Evolutionary conservation across 1,140 invertebrate genomes (phyloP).

Genomic region (Protaetia brevitarsis): DNA sequence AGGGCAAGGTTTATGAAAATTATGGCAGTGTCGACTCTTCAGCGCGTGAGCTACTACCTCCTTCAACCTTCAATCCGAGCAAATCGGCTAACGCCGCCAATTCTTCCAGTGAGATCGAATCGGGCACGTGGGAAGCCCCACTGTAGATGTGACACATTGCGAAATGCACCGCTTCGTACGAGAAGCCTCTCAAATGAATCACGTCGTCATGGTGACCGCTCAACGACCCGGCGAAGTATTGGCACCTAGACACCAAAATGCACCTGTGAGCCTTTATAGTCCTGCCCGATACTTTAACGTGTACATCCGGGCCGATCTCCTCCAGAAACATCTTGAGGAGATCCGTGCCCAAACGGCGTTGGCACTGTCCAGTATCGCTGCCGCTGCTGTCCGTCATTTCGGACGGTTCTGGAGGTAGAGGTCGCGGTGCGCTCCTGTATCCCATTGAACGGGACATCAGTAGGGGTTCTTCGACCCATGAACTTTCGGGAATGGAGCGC

Average conservation of each 20-base stretch:
- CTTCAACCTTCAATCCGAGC: constrained; percentile 84
- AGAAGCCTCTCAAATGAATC: constrained; percentile 74
- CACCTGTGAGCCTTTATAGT: constrained; percentile 85
- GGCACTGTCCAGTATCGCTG: constrained; percentile 6
- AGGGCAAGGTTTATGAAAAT: constrained; percentile 74
- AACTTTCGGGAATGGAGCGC: constrained; percentile 57
- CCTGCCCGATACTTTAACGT: constrained; percentile 73
- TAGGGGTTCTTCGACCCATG: constrained; percentile 62
- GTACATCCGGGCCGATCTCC: constrained; percentile 76
- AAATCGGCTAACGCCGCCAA: constrained; percentile 83
- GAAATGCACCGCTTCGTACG: constrained; percentile 81
- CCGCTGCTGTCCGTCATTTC: constrained; percentile 30
- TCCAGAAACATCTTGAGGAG: constrained; percentile 84
- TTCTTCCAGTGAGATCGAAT: constrained; percentile 80
- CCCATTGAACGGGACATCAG: constrained; percentile 57
- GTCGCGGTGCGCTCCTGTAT: constrained; percentile 47
- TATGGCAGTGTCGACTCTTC: constrained; percentile 85
- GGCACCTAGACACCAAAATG: constrained; percentile 81
- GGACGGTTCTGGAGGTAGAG: constrained; percentile 30
- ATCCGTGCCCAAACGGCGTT: constrained; percentile 72
- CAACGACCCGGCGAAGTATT: constrained; percentile 87
- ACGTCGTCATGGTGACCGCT: constrained; percentile 79
- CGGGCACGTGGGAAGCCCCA: constrained; percentile 78
- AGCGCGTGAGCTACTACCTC: constrained; percentile 84
- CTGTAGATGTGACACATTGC: constrained; percentile 90